Evolutionary conservation across 2,113 vertebrate genomes (phyloP), one percentile per base, ranked within the genome.

Genomic region (Synodontis membranacea): DNA sequence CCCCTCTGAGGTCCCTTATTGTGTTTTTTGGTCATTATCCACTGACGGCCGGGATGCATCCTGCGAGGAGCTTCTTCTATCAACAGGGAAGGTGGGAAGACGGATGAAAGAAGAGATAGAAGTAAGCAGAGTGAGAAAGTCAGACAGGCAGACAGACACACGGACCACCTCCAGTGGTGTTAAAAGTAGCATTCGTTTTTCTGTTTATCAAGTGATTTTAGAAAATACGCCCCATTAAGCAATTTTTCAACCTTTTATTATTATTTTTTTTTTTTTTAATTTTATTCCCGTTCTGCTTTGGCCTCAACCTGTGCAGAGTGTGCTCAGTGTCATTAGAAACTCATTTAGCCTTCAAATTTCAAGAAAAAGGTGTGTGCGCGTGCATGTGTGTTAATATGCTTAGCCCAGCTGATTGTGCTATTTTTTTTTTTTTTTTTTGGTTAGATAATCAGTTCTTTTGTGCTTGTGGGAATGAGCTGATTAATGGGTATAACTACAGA

Each of bases 1-100:
- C 91, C 93, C 93, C 90, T 92, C 91, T 92, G 93, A 86, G 92
- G 87, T 92, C 93, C 93, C 94, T 95, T 92, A 95, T 95, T 95
- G 94, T 89, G 86, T 93, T 90, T 90, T 80, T 92, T 91, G 93
- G 90, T 90, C 90, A 91, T 94, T 94, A 95, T 94, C 93, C 92
- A 78, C 90, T 75, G 89, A 93, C 90, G 84, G 91, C 91, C 91
- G 81, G n/a, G n/a, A 92, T 88, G 91, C 92, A 88, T 92, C 90
- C 92, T 88, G 89, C 87, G 89, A 92, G 89, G 90, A 92, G 92
- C 90, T 90, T 93, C 91, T 93, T 92, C 92, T 91, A 93, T 92
- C 93, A 94, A 92, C 93, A 92, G 90, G 92, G 80, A 62, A 50
- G 5, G 52, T 48, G 42, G 19, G 62, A 68, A 83, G 62, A 83